phyloP scores from a whole-genome alignment of 30 jellyfish, hydroid and myxozoan genomes.

The Aurelia sp. region DNA sequence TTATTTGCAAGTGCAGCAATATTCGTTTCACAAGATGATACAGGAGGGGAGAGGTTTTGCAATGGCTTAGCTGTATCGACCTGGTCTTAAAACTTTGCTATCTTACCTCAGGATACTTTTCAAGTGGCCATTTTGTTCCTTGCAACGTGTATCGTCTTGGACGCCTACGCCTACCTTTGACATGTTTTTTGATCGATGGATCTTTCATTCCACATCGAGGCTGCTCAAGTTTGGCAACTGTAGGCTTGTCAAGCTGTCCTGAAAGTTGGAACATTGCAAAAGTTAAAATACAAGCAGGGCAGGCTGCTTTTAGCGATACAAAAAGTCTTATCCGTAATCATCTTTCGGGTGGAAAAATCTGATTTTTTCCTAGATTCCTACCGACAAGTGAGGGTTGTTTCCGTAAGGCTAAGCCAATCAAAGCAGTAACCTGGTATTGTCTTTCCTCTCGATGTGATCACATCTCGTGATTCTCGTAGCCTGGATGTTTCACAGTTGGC shows the following conservation, averaged over 20 bases:
- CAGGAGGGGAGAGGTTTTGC: too few relatives aligned
- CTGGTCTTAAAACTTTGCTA: not conserved
- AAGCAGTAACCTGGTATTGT: too few relatives aligned
- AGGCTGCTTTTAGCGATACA: too few relatives aligned
- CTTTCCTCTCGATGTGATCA: too few relatives aligned
- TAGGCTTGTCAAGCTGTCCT: conserved; percentile 69
- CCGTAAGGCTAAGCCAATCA: too few relatives aligned
- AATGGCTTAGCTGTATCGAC: not conserved
- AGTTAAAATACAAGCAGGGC: not conserved
- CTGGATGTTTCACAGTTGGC: too few relatives aligned
- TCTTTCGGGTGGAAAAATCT: too few relatives aligned
- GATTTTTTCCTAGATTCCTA: too few relatives aligned
- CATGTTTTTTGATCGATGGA: not conserved
- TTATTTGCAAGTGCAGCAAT: too few relatives aligned
- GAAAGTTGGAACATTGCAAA: not conserved
- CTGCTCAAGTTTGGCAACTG: conserved; percentile 46
- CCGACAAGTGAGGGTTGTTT: too few relatives aligned
- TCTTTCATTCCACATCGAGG: conserved; percentile 91
- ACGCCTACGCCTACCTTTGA: conserved; percentile 38
- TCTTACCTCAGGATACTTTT: conserved; percentile 6
- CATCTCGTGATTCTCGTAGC: too few relatives aligned
- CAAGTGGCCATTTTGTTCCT: conserved; percentile 72
- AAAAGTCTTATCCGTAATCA: not conserved
- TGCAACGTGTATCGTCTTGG: conserved; percentile 54
- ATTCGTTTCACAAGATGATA: too few relatives aligned